Conservation (phyloP, 2,797 vertebrate species). For the Sylvia borin region DNA sequence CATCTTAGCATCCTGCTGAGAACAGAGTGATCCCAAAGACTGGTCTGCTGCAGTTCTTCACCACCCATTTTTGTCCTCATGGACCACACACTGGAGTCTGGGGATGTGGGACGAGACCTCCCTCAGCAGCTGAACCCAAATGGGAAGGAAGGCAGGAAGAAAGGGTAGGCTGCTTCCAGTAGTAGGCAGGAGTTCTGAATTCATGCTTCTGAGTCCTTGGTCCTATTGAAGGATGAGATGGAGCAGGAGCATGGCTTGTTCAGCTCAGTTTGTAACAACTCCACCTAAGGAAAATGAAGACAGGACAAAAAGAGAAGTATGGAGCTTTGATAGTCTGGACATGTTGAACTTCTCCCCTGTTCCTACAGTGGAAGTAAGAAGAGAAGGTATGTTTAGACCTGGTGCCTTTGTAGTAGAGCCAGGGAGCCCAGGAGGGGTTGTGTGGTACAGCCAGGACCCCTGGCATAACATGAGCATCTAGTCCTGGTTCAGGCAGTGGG, state of each 20-base stretch:
- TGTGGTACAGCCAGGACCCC: neutral
- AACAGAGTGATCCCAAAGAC: slow-evolving; percentile 70
- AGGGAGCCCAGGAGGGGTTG: rapidly evolving
- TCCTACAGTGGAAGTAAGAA: neutral
- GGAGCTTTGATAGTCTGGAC: neutral
- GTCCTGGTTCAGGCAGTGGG: neutral
- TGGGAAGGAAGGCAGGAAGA: neutral
- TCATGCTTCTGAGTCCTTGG: neutral
- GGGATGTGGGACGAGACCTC: neutral
- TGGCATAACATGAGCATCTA: neutral
- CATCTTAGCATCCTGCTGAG: slow-evolving; percentile 60
- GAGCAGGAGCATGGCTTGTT: slow-evolving; percentile 47
- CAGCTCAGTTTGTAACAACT: slow-evolving; percentile 39
- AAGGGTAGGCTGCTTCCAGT: neutral
- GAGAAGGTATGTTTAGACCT: neutral
- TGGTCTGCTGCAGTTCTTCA: neutral
- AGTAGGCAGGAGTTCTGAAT: neutral
- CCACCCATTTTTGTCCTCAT: neutral
- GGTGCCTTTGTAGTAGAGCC: neutral
- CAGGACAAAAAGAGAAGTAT: neutral
- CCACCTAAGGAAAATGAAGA: slow-evolving; percentile 37
- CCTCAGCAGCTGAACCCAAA: neutral
- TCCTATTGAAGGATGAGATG: slow-evolving; percentile 15
- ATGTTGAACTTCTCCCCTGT: neutral
- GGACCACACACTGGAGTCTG: neutral